Base-by-base conservation (phyloP, 2,888 invertebrate species). In the Cerceris rybyensis region DNA sequence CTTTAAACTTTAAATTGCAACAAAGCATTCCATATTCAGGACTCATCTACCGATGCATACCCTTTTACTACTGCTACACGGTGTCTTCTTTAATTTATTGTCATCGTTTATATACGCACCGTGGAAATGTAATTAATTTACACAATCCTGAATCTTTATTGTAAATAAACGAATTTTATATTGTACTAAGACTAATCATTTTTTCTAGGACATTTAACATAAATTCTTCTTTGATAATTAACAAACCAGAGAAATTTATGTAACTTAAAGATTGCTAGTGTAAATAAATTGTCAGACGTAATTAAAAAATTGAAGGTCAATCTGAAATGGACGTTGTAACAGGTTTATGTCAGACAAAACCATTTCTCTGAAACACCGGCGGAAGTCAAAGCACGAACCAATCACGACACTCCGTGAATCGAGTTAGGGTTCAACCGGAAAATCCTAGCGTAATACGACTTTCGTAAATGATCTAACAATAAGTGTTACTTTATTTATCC, bases 321-420 rank as follows among this genome's bases (percentile, higher is more conserved):
- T 17, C 17, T 17, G 55, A 17, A 28, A 28, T 28, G 28, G 28
- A 28, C 28, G 4, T 28, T 28, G 28, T 28, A 55, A 55, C 8
- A 13, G 5, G 13, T 55, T 17, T 17, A 13, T 55, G 16, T 4
- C 52, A 7, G 13, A 43, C 66, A 8, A 61, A 49, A 52, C 43
- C 46, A 46, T 58, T 11, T 69, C 67, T 67, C 67, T 16, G 28
- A 59, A 49, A 57, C 28, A 13, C 59, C 8, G 39, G 14, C 59
- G 57, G 49, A 83, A 83, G 72, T 81, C 70, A 76, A 81, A 74
- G 81, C 83, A 72, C 83, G 84, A 78, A 72, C 81, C 84, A 76
- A 83, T 83, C 83, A 75, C 61, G 72, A 43, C 46, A 49, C 54
- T 49, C 13, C 39, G 65, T 54, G 78, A 83, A 77, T 75, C 66